These are phyloP conservation scores for Minunthozetes semirufus DNA, from an alignment of 2,888 invertebrate genomes.

Conservation along the genomic window DNA sequence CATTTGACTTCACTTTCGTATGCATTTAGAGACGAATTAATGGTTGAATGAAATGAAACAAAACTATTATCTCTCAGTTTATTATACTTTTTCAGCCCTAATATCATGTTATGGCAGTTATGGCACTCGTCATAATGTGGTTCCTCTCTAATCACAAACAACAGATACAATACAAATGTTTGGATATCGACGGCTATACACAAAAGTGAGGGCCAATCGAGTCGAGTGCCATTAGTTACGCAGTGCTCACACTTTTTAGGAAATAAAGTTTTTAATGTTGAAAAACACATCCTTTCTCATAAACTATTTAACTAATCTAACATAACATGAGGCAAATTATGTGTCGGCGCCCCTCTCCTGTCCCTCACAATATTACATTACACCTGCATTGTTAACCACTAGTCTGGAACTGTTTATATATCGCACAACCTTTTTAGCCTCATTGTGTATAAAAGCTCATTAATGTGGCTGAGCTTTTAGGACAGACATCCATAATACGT, in stretches of 20 bases:
- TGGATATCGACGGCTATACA: not conserved
- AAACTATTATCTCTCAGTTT: not conserved
- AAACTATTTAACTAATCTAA: constrained; percentile 12
- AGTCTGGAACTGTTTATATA: constrained; percentile 21
- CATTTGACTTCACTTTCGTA: not conserved
- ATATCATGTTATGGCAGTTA: constrained; percentile 4
- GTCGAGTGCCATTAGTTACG: constrained; percentile 18
- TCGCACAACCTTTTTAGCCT: not conserved
- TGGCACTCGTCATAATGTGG: constrained; percentile 20
- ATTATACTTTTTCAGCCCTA: not conserved
- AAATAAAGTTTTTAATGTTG: constrained; percentile 18
- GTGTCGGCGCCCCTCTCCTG: not conserved
- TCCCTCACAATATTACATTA: not conserved
- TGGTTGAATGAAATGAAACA: not conserved
- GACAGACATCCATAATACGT: not conserved
- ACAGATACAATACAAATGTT: constrained; percentile 18
- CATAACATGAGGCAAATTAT: constrained; percentile 22
- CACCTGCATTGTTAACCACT: constrained; percentile 29
- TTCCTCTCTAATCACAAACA: constrained; percentile 2
- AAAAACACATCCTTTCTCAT: constrained; percentile 24
- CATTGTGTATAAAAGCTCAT: constrained; percentile 23
- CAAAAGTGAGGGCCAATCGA: not conserved
- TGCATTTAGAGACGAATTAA: not conserved
- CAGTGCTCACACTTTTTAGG: constrained; percentile 10
- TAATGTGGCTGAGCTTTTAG: constrained; percentile 2